A percentile compares a stretch with the other conserved stretches of the same genome.
These are phyloP conservation scores for Furnarius figulus DNA, from an alignment of 2,113 vertebrate genomes.

Conservation along the genomic window DNA sequence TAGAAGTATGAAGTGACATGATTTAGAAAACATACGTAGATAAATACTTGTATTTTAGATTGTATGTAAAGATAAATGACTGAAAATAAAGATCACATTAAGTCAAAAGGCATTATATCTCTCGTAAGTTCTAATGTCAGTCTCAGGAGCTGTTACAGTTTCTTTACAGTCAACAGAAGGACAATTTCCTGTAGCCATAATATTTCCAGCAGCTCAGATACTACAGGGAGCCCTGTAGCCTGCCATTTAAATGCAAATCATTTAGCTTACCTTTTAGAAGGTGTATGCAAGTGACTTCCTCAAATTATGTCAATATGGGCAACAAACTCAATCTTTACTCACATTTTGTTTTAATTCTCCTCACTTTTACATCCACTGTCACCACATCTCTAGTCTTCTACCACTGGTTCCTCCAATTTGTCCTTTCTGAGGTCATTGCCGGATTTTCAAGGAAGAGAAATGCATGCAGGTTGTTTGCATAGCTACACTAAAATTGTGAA, in stretches of 20 bases:
- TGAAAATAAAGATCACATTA: not conserved
- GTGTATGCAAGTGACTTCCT: not conserved
- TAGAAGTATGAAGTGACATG: not conserved
- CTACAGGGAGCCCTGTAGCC: not conserved
- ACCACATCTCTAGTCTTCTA: not conserved
- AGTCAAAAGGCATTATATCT: conserved; percentile 3
- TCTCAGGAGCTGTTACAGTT: not conserved
- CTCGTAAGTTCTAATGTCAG: not conserved
- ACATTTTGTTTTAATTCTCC: not conserved
- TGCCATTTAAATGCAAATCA: not conserved
- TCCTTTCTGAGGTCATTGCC: not conserved
- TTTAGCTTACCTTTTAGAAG: not conserved
- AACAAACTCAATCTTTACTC: not conserved
- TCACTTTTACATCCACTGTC: not conserved
- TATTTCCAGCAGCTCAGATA: not conserved
- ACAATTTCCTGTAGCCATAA: not conserved
- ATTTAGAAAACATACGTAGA: not conserved
- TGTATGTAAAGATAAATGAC: not conserved
- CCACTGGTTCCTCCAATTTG: not conserved
- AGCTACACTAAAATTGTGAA: not conserved
- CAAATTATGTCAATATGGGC: not conserved
- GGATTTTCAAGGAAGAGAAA: not conserved
- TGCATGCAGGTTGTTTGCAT: not conserved
- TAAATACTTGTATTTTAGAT: conserved; percentile 4
- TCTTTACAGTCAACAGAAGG: not conserved